Base-by-base conservation (phyloP, 2,113 vertebrate genomes). In the Varanus salvator region DNA sequence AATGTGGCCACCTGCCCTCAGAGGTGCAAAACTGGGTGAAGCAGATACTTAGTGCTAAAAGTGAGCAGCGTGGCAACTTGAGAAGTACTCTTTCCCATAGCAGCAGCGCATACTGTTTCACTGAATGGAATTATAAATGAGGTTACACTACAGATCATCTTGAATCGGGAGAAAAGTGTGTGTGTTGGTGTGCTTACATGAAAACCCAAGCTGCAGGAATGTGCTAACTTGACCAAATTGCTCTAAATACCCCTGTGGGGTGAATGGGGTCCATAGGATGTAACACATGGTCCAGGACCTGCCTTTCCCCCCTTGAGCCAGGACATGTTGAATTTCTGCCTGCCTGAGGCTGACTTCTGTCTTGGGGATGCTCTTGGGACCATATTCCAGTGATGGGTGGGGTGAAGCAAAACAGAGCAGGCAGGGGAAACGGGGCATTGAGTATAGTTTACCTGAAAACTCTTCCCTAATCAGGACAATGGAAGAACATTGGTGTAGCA, bases 81-180 rank as follows among this genome's bases (percentile, higher is more conserved):
- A 38, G 38, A 66, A n/a, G 21, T 34, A 9, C 3, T 9, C 0
- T 0, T 71, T 82, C 54, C 1, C 23, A 90, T 29, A 76, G 12
- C 50, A 80, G 34, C 14, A 0, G 31, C 57, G 85, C 31, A 54
- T n/a, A 29, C n/a, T n/a, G 29, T 60, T 81, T 50, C n/a, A 66
- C 31, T 44, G 4, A 25, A 44, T 23, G 21, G 4, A 66, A 14
- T 80, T 80, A 3, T 80, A 52, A 14, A 48, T 25, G 14, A 64
- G 17, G 6, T 19, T 23, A 60, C 38, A 54, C 80, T 64, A 38
- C 34, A 21, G 21, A 66, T 66, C 57, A 34, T 66, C 34, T 68
- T 29, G 27, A 84, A 57, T 48, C 48, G 3, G 25, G 44, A 31
- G 27, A 71, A 23, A 11, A 15, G n/a, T 34, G 11, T 2, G 9